Conservation (phyloP, 2,888 invertebrate genomes). For the Leptothorax acervorum region DNA sequence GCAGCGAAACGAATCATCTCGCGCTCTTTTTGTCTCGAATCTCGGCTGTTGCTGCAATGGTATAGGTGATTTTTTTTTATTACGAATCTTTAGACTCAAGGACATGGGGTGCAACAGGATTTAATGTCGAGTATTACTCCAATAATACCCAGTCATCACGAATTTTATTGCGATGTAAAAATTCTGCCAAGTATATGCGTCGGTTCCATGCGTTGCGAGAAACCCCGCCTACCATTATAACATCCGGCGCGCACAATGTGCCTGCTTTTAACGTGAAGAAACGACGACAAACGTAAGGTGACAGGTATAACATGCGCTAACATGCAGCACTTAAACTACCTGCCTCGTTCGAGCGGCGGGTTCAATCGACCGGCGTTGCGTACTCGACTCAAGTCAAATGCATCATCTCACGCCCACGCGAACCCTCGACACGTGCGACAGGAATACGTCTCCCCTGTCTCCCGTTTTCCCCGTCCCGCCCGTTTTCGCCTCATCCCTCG, state of each 20-base stretch:
- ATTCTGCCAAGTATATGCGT: slow-evolving; percentile 2
- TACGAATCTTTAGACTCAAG: neutral
- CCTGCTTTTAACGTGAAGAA: slow-evolving; percentile 49
- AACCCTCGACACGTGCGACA: slow-evolving; percentile 39
- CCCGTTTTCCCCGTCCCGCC: too few relatives aligned
- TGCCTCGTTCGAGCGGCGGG: slow-evolving; percentile 46
- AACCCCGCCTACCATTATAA: slow-evolving; percentile 36
- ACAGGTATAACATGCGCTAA: slow-evolving; percentile 50
- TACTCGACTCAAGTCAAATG: slow-evolving; percentile 51
- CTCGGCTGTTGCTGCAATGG: neutral
- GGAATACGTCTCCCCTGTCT: neutral
- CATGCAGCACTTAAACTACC: slow-evolving; percentile 51
- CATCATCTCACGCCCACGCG: slow-evolving; percentile 46
- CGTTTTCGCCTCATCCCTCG: neutral
- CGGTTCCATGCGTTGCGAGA: neutral
- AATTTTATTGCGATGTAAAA: slow-evolving; percentile 28
- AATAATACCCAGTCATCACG: neutral
- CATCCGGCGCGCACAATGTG: slow-evolving; percentile 36
- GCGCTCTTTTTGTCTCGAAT: neutral
- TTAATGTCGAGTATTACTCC: slow-evolving; percentile 6
- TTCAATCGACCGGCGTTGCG: slow-evolving; percentile 53
- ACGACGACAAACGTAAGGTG: slow-evolving; percentile 48
- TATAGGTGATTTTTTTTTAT: slow-evolving; percentile 13
- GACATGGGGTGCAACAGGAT: neutral
- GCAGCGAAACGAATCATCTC: neutral